Base-by-base conservation (phyloP, 2,113 vertebrate genomes). In the Delphinapterus leucas region DNA sequence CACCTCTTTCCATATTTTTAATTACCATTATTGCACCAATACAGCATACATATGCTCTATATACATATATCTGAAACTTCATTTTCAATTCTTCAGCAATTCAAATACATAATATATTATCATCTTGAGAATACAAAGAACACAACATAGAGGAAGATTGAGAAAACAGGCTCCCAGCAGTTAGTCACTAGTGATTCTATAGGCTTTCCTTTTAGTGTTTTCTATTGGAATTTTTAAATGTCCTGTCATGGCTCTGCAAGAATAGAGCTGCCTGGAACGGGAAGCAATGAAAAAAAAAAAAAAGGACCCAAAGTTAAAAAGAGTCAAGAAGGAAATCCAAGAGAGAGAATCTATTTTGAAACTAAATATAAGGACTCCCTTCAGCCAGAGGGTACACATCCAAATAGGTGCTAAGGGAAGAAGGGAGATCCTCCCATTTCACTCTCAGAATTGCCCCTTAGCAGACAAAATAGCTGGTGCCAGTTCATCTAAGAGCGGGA, bases 61-160 rank as follows among this genome's bases (percentile, higher is more conserved):
- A 98, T 98, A 99, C 98, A 99, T 98, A 98, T 97, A 98, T 98
- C 83, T 98, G 88, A 88, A 91, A 96, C 84, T 98, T 98, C 96
- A 98, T 97, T 97, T 98, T 98, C 98, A 95, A 90, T 98, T 98
- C 93, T 98, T 98, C 97, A 96, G 97, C 95, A 98, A 98, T 98
- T 98, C 97, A 97, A 98, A 98, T 98, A 99, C 98, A 98, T 98
- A 98, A 98, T 98, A 99, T 98, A 99, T 98, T 98, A 99, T 98
- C 98, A 98, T 97, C 98, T 98, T 70, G 38, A 98, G 96, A 98
- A 98, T 98, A 98, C 98, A 98, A 98, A 97, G 93, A 98, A 98
- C 97, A 97, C 98, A 98, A 98, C 81, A 89, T 98, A 97, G 98
- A 95, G 96, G 97, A 98, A 88, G 92, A 95, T 28, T 98, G 97